phyloP scores from a whole-genome alignment of 2,113 vertebrate species.

The Paedocypris sp. region DNA sequence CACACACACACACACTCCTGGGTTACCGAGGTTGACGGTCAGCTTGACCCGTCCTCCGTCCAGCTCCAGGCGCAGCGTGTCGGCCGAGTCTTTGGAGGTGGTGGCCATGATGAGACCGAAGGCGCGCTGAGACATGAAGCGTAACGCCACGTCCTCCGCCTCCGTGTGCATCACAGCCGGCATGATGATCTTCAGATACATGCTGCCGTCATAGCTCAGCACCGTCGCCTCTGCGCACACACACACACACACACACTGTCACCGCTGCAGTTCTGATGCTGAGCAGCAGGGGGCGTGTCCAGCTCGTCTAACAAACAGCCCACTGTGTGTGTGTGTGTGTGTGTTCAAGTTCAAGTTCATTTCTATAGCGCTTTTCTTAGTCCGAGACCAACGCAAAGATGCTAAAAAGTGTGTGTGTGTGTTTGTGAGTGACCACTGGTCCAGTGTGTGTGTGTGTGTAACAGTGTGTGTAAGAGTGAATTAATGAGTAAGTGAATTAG shows the following conservation, averaged over 20 bases:
- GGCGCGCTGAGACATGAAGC: slow-evolving; percentile 89
- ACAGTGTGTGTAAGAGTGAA: too few relatives aligned
- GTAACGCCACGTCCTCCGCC: slow-evolving; percentile 80
- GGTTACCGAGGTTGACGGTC: slow-evolving; percentile 87
- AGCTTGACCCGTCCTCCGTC: slow-evolving; percentile 86
- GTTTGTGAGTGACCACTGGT: too few relatives aligned
- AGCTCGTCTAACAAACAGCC: too few relatives aligned
- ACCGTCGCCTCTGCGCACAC: slow-evolving; percentile 74
- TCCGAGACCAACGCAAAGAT: too few relatives aligned
- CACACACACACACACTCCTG: slow-evolving; percentile 14
- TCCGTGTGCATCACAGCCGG: slow-evolving; percentile 80
- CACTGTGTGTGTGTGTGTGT: too few relatives aligned
- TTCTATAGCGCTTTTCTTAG: too few relatives aligned
- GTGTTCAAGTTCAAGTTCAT: too few relatives aligned
- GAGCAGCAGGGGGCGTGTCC: too few relatives aligned
- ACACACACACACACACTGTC: not conserved
- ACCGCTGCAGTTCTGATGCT: not conserved
- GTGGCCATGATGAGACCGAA: slow-evolving; percentile 90
- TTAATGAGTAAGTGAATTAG: too few relatives aligned
- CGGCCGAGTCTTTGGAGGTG: slow-evolving; percentile 85
- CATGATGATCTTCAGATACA: slow-evolving; percentile 90
- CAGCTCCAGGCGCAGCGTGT: slow-evolving; percentile 86
- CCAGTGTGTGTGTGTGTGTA: too few relatives aligned
- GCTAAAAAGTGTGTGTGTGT: too few relatives aligned
- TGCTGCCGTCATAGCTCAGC: slow-evolving; percentile 89